phyloP scores from a whole-genome alignment of 2,888 invertebrate genomes.

The Stenodera caucasica region DNA sequence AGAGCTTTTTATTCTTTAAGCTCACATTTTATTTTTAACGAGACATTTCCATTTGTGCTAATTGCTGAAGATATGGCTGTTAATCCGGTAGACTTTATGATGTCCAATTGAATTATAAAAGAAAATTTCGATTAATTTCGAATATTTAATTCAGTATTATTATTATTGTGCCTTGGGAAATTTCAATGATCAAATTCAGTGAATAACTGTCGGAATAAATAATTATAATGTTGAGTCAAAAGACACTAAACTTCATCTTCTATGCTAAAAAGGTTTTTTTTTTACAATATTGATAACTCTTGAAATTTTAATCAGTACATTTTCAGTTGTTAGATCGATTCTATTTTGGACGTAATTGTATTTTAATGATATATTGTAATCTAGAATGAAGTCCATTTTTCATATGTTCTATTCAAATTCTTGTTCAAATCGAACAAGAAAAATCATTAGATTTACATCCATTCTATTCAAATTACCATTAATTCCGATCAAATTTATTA shows the following conservation, averaged over 20 bases:
- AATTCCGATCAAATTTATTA: not conserved
- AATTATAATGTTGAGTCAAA: no score
- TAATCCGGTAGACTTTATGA: not conserved
- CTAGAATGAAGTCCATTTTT: not conserved
- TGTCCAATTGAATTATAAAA: not conserved
- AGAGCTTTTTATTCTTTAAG: slow-evolving; percentile 19
- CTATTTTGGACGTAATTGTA: not conserved
- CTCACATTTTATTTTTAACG: slow-evolving; percentile 11
- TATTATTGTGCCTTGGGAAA: not conserved
- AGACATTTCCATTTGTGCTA: not conserved
- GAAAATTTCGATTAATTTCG: not conserved
- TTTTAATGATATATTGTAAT: slow-evolving; percentile 1
- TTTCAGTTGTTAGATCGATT: not conserved
- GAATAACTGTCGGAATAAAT: not conserved
- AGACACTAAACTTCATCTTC: no score
- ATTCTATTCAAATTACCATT: not conserved
- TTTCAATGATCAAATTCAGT: not conserved
- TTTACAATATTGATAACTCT: not conserved
- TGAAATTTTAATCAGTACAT: not conserved
- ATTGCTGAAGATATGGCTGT: not conserved
- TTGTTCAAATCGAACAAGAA: not conserved
- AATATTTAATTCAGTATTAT: not conserved
- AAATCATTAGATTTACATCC: not conserved
- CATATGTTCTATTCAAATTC: not conserved
- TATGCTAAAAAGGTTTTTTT: not conserved